Evolutionary conservation across 2,888 invertebrate species (phyloP), one percentile per base, ranked within the genome.

Genomic region (Chymomyza fuscimana): DNA sequence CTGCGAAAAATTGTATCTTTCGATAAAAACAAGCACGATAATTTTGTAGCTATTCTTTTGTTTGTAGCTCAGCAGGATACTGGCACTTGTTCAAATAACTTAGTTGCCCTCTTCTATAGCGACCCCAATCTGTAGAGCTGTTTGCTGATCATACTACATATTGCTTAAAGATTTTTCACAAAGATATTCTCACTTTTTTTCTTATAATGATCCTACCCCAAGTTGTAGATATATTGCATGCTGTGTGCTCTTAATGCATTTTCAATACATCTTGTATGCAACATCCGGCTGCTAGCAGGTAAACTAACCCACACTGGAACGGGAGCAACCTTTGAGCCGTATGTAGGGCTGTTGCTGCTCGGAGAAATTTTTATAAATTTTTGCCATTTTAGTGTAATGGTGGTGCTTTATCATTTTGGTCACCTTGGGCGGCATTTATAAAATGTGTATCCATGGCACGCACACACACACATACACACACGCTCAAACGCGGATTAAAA

Each of bases 391-490:
- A 46, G 40, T 46, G 40, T 73, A 52, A 74, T 79, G 79, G 80
- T 87, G 82, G 82, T 83, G 88, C 81, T 81, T 84, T 81, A 76
- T 88, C 75, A 83, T 74, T 82, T 76, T 80, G 88, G 88, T 86
- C 83, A 83, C 83, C 83, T 83, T 83, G 86, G 81, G 81, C 81
- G 76, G 86, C 88, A 83, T 86, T 86, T 74, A 80, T 70, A 78
- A 78, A 86, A 86, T 83, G 67, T 80, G 78, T 87, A 86, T 83
- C 76, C 83, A 76, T 69, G 67, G 51, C 67, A 74, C 69, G 60
- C 80, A 79, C 68, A 75, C 80, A 50, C 65, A 67, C 61, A 71
- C 72, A 70, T 66, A 71, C 66, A 56, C 67, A 51, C 64, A 63
- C 71, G 67, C 69, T 63, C 68, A 50, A 66, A 69, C 69, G 61